Evolutionary conservation across 2,888 invertebrate species (phyloP).

Genomic region (Lacanobia wlatinum): DNA sequence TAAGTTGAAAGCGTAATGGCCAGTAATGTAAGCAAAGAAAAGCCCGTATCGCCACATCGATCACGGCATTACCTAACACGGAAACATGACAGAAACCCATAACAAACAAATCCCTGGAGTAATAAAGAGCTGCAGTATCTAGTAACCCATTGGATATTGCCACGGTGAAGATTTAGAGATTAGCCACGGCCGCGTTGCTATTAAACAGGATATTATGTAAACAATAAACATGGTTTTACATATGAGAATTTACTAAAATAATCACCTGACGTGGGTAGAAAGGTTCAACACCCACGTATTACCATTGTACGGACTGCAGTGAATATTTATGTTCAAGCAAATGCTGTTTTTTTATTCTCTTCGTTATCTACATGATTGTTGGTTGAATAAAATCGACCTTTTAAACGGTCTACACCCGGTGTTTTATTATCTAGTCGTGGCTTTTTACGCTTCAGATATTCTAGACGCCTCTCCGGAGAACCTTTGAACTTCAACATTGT

Average conservation of each 20-base stretch:
- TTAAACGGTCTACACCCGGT: constrained; percentile 49
- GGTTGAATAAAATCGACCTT: constrained; percentile 58
- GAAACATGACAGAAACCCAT: constrained; percentile 66
- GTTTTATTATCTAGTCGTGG: constrained; percentile 69
- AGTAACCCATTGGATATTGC: constrained; percentile 47
- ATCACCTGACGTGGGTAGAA: constrained; percentile 64
- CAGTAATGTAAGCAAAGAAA: constrained; percentile 75
- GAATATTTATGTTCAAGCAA: constrained; percentile 63
- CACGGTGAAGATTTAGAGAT: constrained; percentile 55
- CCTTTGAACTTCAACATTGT: constrained; percentile 74
- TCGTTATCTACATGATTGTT: constrained; percentile 59
- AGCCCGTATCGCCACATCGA: constrained; percentile 75
- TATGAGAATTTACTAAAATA: constrained; percentile 63
- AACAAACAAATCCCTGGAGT: constrained; percentile 59
- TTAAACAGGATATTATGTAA: constrained; percentile 60
- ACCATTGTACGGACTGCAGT: constrained; percentile 63
- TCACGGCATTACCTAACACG: constrained; percentile 72
- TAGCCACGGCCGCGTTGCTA: constrained; percentile 40
- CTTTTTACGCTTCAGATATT: constrained; percentile 78
- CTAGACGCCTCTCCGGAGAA: constrained; percentile 66
- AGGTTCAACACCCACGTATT: constrained; percentile 63
- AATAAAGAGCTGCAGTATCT: constrained; percentile 57
- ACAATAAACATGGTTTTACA: constrained; percentile 63
- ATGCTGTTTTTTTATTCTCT: constrained; percentile 56
- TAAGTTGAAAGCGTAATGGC: constrained; percentile 76